Base-by-base conservation (phyloP, 2,113 vertebrate species). In the Solenodon paradoxus region DNA sequence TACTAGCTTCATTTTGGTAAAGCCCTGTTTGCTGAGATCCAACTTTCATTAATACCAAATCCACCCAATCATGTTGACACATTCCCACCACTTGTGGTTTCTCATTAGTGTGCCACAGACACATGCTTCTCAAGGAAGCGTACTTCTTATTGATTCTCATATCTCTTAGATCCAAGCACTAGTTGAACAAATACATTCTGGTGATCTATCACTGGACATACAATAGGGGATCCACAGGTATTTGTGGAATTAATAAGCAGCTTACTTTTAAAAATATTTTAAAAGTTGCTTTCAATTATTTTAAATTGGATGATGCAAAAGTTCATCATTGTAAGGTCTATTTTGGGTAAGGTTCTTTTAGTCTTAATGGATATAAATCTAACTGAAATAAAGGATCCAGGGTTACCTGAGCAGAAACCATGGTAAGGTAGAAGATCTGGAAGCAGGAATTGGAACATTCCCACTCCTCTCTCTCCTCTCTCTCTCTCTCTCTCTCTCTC, bases 181-280 rank as follows among this genome's bases (percentile, higher is more conserved):
- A 45, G 6, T 45, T 66, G 42, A 88, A 66, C 7, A 63, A 45
- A 35, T 22, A 47, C 10, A 53, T 68, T 71, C 32, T 59, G 40
- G 68, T 61, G 82, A 35, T n/a, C 30, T 88, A 24, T 74, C 59
- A 69, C 28, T 64, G 72, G 88, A 28, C 2, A n/a, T 4, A 20
- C 47, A 19, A 57, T 55, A 66, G 13, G 32, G 4, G 30, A 82
- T 45, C 10, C 9, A 30, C 53, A 71, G 12, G 2, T 49, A 84
- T 61, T 16, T 82, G 20, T 90, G 32, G 24, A 1, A 15, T 55
- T 55, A 77, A 77, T 75, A 83, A 72, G 71, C 2, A 51, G 68
- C 61, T 53, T 89, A 49, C 19, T 72, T 68, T 82, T 42, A 42
- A 74, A 75, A 80, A 45, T 57, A 59, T 82, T 66, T 90, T 45